Conservation (phyloP, 2,888 invertebrate species). For the Odontomyia ornata region DNA sequence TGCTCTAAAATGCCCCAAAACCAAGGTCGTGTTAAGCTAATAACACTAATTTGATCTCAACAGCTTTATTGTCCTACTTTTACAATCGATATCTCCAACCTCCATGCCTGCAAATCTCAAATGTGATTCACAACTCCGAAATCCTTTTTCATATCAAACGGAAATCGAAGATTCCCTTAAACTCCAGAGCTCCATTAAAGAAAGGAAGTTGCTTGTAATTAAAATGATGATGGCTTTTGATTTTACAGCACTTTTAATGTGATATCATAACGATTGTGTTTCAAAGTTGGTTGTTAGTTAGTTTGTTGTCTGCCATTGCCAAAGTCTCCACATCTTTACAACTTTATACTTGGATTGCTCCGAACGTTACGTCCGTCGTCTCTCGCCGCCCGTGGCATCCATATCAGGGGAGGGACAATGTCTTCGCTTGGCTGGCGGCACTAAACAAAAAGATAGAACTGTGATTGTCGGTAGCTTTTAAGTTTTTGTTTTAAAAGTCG, state of each 20-base stretch:
- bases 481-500: slow-evolving; percentile 35
- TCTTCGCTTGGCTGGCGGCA: neutral
- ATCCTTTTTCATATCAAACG: slow-evolving; percentile 21
- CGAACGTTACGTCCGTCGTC: neutral
- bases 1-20: too few species aligned
- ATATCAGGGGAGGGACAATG: too few species aligned
- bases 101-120: neutral
- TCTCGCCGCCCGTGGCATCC: neutral
- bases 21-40: too few species aligned
- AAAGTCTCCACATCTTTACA: neutral
- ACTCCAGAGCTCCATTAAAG: slow-evolving; percentile 16
- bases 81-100: too few species aligned
- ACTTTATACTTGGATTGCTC: neutral
- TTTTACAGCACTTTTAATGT: slow-evolving; percentile 30
- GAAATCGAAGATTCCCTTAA: neutral
- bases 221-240: slow-evolving; percentile 33
- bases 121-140: slow-evolving; percentile 17
- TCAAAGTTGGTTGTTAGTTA: neutral
- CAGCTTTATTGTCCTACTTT: too few species aligned
- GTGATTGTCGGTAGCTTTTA: slow-evolving; percentile 39
- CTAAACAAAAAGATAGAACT: neutral
- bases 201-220: slow-evolving; percentile 39
- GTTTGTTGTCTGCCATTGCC: neutral
- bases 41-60: too few species aligned
- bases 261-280: slow-evolving; percentile 26